These are phyloP conservation scores for Spodoptera frugiperda DNA, from an alignment of 1,140 invertebrate genomes.

Conservation along the genomic window DNA sequence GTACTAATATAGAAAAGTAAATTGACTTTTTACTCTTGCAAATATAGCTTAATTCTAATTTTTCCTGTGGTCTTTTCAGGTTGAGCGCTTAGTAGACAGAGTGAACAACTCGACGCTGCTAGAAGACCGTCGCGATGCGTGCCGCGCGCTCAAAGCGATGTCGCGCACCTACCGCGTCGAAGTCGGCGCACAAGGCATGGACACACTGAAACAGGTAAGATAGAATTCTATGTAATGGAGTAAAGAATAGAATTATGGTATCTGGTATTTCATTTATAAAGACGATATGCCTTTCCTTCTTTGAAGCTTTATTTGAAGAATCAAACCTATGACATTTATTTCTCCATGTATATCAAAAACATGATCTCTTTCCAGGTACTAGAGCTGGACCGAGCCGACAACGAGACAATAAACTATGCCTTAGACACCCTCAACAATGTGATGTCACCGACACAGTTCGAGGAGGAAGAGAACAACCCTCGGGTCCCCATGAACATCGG, in stretches of 20 bases:
- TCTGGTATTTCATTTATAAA: too few species aligned
- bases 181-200: slow-evolving; percentile 98
- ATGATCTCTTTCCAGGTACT: slow-evolving; percentile 78
- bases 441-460: slow-evolving; percentile 93
- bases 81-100: slow-evolving; percentile 97
- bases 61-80: slow-evolving; percentile 84
- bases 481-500: slow-evolving; percentile 90
- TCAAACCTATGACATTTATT: too few species aligned
- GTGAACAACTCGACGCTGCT: slow-evolving; percentile 96
- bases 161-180: slow-evolving; percentile 97
- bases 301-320: too few species aligned
- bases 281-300: too few species aligned
- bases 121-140: slow-evolving; percentile 98
- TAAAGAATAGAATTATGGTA: too few species aligned
- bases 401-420: slow-evolving; percentile 96
- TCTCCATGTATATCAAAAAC: too few species aligned
- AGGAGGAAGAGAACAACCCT: slow-evolving; percentile 91
- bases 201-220: slow-evolving; percentile 90
- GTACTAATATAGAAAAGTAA: too few species aligned
- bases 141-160: slow-evolving; percentile 96
- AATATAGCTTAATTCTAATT: too few species aligned
- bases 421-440: slow-evolving; percentile 97
- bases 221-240: too few species aligned
- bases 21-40: too few species aligned
- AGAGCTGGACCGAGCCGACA: slow-evolving; percentile 94